Conservation (phyloP, 2,113 vertebrate species). For the Pelvicachromis taeniatus region DNA sequence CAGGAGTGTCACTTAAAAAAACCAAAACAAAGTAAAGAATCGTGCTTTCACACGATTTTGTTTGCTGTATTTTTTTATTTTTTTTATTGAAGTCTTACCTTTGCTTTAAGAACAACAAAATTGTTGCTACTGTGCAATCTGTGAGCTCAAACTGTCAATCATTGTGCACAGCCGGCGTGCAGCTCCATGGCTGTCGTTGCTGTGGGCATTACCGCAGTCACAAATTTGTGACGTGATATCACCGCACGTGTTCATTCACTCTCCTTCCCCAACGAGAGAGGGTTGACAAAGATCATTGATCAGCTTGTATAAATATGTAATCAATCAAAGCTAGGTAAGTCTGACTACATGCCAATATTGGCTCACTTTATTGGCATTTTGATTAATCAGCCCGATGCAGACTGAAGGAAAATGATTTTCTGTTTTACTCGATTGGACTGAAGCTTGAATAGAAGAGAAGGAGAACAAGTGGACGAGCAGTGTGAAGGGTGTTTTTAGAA, state of each 20-base stretch:
- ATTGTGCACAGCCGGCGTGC: neutral
- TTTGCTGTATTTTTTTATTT: neutral
- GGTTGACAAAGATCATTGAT: neutral
- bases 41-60: neutral
- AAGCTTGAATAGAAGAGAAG: neutral
- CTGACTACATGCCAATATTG: neutral
- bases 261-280: neutral
- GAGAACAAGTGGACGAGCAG: neutral
- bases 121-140: neutral
- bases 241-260: neutral
- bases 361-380: neutral
- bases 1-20: neutral
- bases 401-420: neutral
- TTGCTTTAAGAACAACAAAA: neutral
- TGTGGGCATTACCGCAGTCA: neutral
- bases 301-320: neutral
- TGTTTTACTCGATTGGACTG: neutral
- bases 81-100: neutral
- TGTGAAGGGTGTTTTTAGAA: conserved; percentile 4
- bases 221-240: neutral
- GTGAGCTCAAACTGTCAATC: neutral
- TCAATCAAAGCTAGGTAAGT: neutral
- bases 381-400: neutral
- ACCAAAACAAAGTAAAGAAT: neutral
- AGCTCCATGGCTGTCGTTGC: neutral